Evolutionary conservation across 2,797 vertebrate species (phyloP), one percentile per base, ranked within the genome.

Genomic region (Scarus forsteni): DNA sequence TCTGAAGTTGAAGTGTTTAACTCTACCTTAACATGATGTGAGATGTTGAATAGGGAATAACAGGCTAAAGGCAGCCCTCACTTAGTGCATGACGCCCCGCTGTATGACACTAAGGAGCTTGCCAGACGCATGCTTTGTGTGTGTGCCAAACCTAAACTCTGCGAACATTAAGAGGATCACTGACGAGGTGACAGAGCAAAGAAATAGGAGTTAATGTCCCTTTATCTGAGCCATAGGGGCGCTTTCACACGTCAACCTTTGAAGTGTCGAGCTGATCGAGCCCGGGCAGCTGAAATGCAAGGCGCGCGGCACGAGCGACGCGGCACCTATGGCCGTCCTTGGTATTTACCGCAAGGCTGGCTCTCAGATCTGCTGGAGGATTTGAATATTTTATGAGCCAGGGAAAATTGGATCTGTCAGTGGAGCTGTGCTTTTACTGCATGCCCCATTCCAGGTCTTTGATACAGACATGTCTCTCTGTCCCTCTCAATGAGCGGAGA

Each of bases 351-450:
- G 80, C 90, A 70, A 77, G 86, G 88, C 85, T 90, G 74, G 80
- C 76, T 85, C 88, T 93, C 81, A 88, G 89, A 93, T 91, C 88
- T 88, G 85, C 85, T 46, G 80, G 85, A 92, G 93, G 93, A 95
- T 95, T 94, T 94, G 86, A 94, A 95, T 95, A 93, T 94, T 94
- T 94, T 93, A 95, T 94, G 92, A 94, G 92, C 71, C 77, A 79
- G 86, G 80, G 90, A 93, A 93, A 92, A 94, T 92, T 89, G 91
- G 92, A 93, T 92, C 90, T 92, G 94, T 93, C 92, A 91, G 88
- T 81, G 86, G 86, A 88, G 83, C 86, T 79, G 70, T 88, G 90
- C 88, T 88, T 91, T 89, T 88, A 86, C 88, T 60, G 81, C 65
- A n/a, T 14, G 71, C 69, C 86, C 84, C 81, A 67, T 90, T 89